These are phyloP conservation scores for Drosophila antonietae DNA, from an alignment of 2,888 invertebrate genomes.

Conservation along the genomic window DNA sequence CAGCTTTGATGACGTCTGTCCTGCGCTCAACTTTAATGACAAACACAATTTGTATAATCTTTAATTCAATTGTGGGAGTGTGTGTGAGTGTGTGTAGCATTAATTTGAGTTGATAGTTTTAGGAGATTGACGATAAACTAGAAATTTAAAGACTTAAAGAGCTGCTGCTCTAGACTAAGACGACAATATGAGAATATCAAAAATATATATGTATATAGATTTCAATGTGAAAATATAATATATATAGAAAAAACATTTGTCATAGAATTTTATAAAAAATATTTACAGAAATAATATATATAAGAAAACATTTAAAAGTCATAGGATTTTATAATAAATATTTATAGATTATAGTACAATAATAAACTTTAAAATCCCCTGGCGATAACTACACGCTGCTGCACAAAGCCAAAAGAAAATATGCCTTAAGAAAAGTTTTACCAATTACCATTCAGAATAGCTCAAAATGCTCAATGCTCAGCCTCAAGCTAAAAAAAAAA, in stretches of 20 bases:
- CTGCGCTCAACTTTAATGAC: slow-evolving; percentile 18
- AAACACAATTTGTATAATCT: slow-evolving; percentile 13
- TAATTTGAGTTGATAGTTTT: neutral
- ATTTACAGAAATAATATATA: too few relatives aligned
- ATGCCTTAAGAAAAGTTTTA: neutral
- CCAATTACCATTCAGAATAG: neutral
- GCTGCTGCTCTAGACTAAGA: too few relatives aligned
- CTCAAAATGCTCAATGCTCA: neutral
- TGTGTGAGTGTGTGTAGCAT: neutral
- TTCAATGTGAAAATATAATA: too few relatives aligned
- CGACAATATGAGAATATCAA: too few relatives aligned
- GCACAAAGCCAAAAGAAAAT: neutral
- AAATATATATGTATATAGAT: too few relatives aligned
- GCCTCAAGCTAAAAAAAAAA: slow-evolving; percentile 15
- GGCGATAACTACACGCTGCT: too few relatives aligned
- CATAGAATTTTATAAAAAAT: too few relatives aligned
- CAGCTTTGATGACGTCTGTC: neutral
- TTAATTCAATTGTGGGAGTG: neutral
- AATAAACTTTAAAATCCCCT: too few relatives aligned
- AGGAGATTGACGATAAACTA: neutral
- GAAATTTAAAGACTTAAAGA: too few relatives aligned
- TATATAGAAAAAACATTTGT: too few relatives aligned
- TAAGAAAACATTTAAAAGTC: too few relatives aligned
- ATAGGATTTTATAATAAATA: neutral
- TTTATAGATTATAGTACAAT: neutral